Base-by-base conservation (phyloP, 2,797 vertebrate species). In the Eutrigla gurnardus region DNA sequence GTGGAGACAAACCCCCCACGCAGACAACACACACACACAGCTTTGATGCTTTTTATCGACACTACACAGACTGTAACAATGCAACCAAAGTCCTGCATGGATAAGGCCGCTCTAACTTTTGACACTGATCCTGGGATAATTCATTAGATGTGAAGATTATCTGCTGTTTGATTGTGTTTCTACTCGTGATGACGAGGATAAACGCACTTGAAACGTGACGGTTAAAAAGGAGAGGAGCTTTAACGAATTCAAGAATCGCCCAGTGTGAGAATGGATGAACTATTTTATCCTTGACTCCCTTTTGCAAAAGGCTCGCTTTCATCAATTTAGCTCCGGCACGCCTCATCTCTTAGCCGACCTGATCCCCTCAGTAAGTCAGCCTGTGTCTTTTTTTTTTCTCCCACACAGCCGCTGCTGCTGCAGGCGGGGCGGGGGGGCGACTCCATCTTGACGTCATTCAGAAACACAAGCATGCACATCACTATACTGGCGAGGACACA, bases 31-130 rank as follows among this genome's bases (percentile, higher is more conserved):
- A 63, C 47, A 57, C 47, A 60, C 64, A 59, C 33, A 3, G 25
- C 88, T 88, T 84, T 90, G 82, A 88, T 88, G 84, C 84, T 71
- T 89, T 75, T 71, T 69, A 86, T 88, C 85, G 77, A 12, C 66
- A 78, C 74, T 46, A 52, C 77, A 70, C 63, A 85, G 70, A 69
- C 84, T 53, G 73, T 36, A 73, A 82, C 53, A 81, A 81, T 43
- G 49, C 64, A 64, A 73, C 45, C 77, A 55, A 53, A 80, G 76
- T 54, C 35, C n/a, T 5, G 42, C 17, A 32, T 47, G 84, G 65
- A 83, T 78, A 25, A 69, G 65, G 52, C 70, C 45, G 46, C 73
- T 81, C 65, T 18, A 65, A 84, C 68, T 86, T 79, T 66, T 79
- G 58, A 82, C 76, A 62, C 64, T 67, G 79, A 86, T 84, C 65